phyloP scores from a whole-genome alignment of 2,113 vertebrate genomes.

The Rhodinocichla rosea region DNA sequence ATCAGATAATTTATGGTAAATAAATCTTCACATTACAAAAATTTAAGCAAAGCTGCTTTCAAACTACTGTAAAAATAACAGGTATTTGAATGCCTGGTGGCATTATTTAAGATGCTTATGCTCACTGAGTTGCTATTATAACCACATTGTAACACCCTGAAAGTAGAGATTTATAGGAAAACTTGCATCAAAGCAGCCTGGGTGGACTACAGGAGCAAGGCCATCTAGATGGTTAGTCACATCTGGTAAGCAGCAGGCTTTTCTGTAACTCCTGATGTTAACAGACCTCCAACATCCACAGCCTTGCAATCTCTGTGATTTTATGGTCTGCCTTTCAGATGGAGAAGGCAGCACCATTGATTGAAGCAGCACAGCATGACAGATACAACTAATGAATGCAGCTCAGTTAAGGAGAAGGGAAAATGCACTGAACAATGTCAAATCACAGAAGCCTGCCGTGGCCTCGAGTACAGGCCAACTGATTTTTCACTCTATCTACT shows the following conservation, averaged over 20 bases:
- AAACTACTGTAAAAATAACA: not conserved
- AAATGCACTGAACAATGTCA: not conserved
- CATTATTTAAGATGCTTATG: not conserved
- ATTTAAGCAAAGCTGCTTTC: not conserved
- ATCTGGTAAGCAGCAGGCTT: not conserved
- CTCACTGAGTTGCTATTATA: not conserved
- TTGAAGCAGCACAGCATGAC: slow-evolving; percentile 36
- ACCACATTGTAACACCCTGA: not conserved
- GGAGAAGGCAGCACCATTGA: not conserved
- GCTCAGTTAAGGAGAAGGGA: not conserved
- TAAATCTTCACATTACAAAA: not conserved
- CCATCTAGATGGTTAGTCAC: not conserved
- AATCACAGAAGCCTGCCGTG: not conserved
- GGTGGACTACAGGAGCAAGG: not conserved
- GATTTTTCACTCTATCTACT: not conserved
- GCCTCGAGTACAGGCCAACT: not conserved
- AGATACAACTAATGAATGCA: slow-evolving; percentile 12
- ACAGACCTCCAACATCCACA: not conserved
- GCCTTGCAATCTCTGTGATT: not conserved
- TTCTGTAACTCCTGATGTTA: slow-evolving; percentile 6
- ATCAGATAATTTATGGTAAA: not conserved
- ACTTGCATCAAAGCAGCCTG: not conserved
- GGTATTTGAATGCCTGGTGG: not conserved
- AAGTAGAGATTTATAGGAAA: not conserved
- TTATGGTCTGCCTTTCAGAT: slow-evolving; percentile 27